Conservation (phyloP, 2,888 invertebrate genomes). For the Dasypogon diadema region DNA sequence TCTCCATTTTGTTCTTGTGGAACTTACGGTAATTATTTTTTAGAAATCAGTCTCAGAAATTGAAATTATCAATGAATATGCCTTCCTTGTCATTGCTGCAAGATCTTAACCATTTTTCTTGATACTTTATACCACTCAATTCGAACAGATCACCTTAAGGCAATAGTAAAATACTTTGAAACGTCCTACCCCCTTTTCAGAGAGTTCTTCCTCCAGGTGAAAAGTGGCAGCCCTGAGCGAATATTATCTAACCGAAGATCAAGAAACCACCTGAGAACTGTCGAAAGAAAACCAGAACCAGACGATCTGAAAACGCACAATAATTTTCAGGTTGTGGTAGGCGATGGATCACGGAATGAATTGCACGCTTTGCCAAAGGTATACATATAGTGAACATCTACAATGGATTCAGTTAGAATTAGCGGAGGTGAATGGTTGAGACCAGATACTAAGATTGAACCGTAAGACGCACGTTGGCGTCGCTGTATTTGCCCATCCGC, state of each 20-base stretch:
- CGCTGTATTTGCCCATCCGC: slow-evolving; percentile 26
- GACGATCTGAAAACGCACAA: slow-evolving; percentile 48
- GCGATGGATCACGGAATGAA: slow-evolving; percentile 51
- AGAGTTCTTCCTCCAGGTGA: slow-evolving; percentile 15
- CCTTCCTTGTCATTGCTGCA: background rate
- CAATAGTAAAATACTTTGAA: background rate
- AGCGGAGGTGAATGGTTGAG: slow-evolving; percentile 40
- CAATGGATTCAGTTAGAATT: slow-evolving; percentile 50
- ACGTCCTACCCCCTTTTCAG: background rate
- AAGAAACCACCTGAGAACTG: slow-evolving; percentile 30
- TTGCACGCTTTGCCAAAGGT: background rate
- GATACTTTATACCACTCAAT: background rate
- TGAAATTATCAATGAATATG: background rate
- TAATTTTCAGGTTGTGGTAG: slow-evolving; percentile 50
- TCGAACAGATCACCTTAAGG: background rate
- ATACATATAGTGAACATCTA: slow-evolving; percentile 23
- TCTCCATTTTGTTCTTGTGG: background rate
- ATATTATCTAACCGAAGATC: slow-evolving; percentile 18
- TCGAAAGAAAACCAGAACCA: slow-evolving; percentile 30
- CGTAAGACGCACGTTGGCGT: slow-evolving; percentile 49
- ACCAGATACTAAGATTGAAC: background rate
- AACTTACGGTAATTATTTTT: too few species aligned
- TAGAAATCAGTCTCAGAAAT: background rate
- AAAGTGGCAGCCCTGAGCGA: slow-evolving; percentile 35
- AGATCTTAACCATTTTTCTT: slow-evolving; percentile 9